Base-by-base conservation (phyloP, 2,888 invertebrate species). In the Thyatira batis region DNA sequence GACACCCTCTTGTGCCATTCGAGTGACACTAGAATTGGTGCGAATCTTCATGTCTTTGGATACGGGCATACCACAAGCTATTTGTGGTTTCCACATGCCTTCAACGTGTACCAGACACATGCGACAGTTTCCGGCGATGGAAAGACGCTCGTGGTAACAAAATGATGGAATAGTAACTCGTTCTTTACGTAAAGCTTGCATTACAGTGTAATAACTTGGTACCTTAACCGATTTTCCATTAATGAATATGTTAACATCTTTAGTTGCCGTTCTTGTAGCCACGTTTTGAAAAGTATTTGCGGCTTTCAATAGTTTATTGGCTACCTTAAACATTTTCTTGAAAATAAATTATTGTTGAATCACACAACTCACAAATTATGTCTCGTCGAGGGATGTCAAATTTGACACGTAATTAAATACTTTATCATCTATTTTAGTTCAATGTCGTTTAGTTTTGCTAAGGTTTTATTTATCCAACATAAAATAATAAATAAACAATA, bases 21-120 rank as follows among this genome's bases (percentile, higher is more conserved):
- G 92, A 0, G 97, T 97, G 87, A 96, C 90, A 60, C 96, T 95
- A 0, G 99, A 98, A 79, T 99, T 97, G 4, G 99, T 99, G 81
- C 98, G 97, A 49, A 99, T 96, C 69, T 96, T 95, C 98, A 98
- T 97, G 27, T 98, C 98, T 87, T 99, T 99, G 95, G 96, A 95
- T 0, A 99, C 98, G 0, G 98, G 98, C 96, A 99, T 97, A 1
- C 98, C 98, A 88, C 99, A 99, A 0, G 99, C 98, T n/a, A 99
- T 98, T 44, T 99, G 97, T 0, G 98, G 98, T 93, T 99, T 98
- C 25, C 95, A 94, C 70, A 96, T 96, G 72, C 98, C 99, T 84
- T 99, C 99, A 23, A 99, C 96, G 85, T 99, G 97, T 0, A 99
- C 98, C 25, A 99, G 93, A 85, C 99, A 99, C 99, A 99, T 99